Conservation (phyloP, 2,797 vertebrate genomes). For the Amniataba percoides region DNA sequence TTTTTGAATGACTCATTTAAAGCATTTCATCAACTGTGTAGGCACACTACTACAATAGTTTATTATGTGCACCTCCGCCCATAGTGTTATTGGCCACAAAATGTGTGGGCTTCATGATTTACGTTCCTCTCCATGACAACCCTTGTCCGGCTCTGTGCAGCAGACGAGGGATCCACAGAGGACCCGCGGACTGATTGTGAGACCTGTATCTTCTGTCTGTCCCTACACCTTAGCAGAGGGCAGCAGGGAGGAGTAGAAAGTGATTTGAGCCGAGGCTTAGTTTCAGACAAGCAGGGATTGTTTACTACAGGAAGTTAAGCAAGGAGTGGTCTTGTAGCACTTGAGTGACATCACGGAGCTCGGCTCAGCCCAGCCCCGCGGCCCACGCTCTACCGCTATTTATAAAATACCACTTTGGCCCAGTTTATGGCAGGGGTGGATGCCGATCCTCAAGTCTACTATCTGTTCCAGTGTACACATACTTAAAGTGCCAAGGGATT, state of each 20-base stretch:
- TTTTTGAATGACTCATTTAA: constrained; percentile 77
- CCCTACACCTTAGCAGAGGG: constrained; percentile 36
- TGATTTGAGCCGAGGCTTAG: constrained; percentile 52
- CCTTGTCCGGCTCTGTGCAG: constrained; percentile 39
- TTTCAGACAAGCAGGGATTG: constrained; percentile 83
- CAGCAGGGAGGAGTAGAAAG: constrained; percentile 32
- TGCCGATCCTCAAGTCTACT: constrained; percentile 79
- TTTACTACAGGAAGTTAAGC: constrained; percentile 86
- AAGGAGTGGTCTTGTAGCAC: constrained; percentile 84
- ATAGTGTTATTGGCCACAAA: constrained; percentile 62
- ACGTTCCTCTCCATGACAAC: constrained; percentile 59
- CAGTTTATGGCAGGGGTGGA: constrained; percentile 80
- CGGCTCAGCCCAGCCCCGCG: constrained; percentile 73
- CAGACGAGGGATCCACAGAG: constrained; percentile 50
- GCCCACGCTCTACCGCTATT: constrained; percentile 85
- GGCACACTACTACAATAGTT: constrained; percentile 67
- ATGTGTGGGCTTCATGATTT: constrained; percentile 71
- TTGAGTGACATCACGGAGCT: constrained; percentile 81
- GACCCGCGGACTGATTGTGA: constrained; percentile 62
- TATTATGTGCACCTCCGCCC: constrained; percentile 54
- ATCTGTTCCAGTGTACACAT: constrained; percentile 78
- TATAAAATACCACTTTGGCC: constrained; percentile 84
- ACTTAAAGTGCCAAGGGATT: constrained; percentile 79
- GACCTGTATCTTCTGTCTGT: constrained; percentile 56
- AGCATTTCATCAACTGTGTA: constrained; percentile 71